These are phyloP conservation scores for Salminus brasiliensis DNA, from an alignment of 2,113 vertebrate species.

Conservation along the genomic window DNA sequence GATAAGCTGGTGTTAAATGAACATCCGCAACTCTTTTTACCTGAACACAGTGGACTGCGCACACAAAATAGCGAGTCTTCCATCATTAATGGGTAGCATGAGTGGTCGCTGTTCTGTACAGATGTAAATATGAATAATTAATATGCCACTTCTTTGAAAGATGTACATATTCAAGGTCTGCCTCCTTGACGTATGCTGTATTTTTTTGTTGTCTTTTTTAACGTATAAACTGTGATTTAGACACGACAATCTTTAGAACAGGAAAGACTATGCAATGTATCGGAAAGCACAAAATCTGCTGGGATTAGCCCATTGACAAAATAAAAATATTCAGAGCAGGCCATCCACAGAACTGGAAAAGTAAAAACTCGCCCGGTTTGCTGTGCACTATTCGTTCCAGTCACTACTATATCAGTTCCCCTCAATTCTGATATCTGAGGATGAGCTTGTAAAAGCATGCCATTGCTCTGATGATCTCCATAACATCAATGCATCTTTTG, in stretches of 20 bases:
- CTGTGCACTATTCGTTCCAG: neutral
- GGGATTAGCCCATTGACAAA: neutral
- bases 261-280: slow-evolving; percentile 73
- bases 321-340: neutral
- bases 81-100: slow-evolving; percentile 59
- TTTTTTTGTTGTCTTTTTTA: slow-evolving; percentile 43
- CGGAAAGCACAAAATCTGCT: slow-evolving; percentile 12
- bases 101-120: slow-evolving; percentile 61
- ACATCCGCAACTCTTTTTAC: neutral
- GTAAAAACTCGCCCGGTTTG: too few species aligned
- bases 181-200: slow-evolving; percentile 30
- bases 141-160: slow-evolving; percentile 37
- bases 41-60: neutral
- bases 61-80: slow-evolving; percentile 67
- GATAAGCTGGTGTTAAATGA: neutral
- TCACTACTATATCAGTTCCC: neutral
- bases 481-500: neutral
- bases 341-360: neutral
- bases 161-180: slow-evolving; percentile 52
- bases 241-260: slow-evolving; percentile 75
- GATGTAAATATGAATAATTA: slow-evolving; percentile 58
- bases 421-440: neutral
- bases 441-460: neutral
- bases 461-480: neutral
- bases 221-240: slow-evolving; percentile 72